Conservation (phyloP, 2,113 vertebrate species). For the Xerus inauris region DNA sequence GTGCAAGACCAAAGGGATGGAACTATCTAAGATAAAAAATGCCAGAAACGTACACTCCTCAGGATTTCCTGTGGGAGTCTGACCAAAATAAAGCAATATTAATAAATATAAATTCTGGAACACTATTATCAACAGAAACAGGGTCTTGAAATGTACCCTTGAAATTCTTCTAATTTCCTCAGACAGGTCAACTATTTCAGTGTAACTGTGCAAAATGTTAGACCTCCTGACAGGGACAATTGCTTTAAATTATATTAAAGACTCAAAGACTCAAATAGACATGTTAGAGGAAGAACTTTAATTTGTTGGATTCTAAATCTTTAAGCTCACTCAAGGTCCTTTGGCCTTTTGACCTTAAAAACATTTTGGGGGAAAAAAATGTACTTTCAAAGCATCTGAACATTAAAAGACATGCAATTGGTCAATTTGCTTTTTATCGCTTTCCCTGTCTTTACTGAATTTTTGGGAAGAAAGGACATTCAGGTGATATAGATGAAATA, state of each 20-base stretch:
- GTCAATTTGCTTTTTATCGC: constrained; percentile 63
- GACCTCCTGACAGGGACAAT: constrained; percentile 85
- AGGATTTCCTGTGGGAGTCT: constrained; percentile 90
- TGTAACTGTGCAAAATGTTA: constrained; percentile 83
- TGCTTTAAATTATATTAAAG: constrained; percentile 87
- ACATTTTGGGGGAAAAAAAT: constrained; percentile 73
- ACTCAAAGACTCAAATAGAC: constrained; percentile 84
- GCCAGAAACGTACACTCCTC: constrained; percentile 87
- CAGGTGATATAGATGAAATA: background rate
- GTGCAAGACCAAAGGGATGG: constrained; percentile 85
- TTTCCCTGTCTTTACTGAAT: constrained; percentile 52
- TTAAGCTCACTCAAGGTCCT: constrained; percentile 80
- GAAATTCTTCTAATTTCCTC: constrained; percentile 86
- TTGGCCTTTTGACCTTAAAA: constrained; percentile 81
- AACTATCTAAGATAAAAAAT: constrained; percentile 89
- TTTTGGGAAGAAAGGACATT: constrained; percentile 60
- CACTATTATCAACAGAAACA: constrained; percentile 85
- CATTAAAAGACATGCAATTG: constrained; percentile 73
- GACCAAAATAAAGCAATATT: constrained; percentile 88
- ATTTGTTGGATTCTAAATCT: constrained; percentile 85
- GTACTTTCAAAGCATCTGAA: constrained; percentile 75
- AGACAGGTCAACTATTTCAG: constrained; percentile 85
- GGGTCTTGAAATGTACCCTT: constrained; percentile 82
- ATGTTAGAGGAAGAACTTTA: constrained; percentile 82
- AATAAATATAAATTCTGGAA: constrained; percentile 91